Conservation (phyloP, 2,113 vertebrate species). For the Uropsilus gracilis region DNA sequence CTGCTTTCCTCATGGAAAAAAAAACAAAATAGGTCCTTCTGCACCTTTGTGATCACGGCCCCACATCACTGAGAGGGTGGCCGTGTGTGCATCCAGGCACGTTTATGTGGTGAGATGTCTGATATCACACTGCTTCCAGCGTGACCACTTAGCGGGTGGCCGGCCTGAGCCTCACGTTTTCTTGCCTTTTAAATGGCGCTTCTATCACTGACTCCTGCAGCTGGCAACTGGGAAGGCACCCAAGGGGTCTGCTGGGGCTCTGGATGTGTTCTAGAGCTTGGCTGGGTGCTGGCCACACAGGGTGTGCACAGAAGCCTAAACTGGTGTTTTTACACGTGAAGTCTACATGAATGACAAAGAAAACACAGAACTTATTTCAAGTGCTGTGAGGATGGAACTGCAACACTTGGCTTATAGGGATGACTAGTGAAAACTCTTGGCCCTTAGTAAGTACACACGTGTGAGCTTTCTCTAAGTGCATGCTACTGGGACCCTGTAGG, state of each 20-base stretch:
- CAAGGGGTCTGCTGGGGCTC: rapidly evolving
- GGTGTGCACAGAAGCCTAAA: rapidly evolving
- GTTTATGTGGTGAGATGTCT: background rate
- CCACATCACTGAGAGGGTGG: background rate
- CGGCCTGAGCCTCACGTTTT: background rate
- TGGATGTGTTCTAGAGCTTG: background rate
- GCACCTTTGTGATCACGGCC: rapidly evolving
- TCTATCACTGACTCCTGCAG: background rate
- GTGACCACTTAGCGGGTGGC: background rate
- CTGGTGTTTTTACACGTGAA: no score
- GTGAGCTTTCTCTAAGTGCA: background rate
- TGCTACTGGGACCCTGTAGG: background rate
- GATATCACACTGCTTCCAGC: background rate
- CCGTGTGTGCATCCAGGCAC: rapidly evolving
- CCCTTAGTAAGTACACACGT: background rate
- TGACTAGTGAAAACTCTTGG: background rate
- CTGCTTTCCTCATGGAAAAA: background rate
- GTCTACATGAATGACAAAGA: background rate
- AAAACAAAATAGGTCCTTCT: background rate
- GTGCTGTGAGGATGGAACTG: background rate
- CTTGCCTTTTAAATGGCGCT: background rate
- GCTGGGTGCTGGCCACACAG: background rate
- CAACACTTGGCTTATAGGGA: background rate
- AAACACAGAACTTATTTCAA: background rate
- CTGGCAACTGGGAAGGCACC: background rate